phyloP scores from a whole-genome alignment of 2,113 vertebrate species.

The Mirounga angustirostris region DNA sequence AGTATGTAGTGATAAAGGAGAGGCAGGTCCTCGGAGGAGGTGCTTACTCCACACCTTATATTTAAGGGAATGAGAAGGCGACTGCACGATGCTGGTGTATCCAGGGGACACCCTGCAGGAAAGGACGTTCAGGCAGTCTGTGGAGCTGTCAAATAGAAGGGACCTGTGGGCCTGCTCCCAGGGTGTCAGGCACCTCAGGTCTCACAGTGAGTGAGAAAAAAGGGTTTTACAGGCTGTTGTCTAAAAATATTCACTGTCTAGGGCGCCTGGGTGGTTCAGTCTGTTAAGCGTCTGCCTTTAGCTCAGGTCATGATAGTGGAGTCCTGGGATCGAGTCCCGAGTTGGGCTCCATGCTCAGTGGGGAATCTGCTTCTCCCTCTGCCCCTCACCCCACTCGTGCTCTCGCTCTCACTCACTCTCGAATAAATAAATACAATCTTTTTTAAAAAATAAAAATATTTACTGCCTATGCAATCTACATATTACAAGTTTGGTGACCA shows the following conservation, averaged over 20 bases:
- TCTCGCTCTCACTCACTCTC: neutral
- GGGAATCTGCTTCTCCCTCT: no score
- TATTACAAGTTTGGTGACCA: neutral
- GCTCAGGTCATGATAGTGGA: no score
- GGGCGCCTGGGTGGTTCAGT: no score
- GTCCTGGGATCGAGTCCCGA: no score
- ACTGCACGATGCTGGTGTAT: accelerated
- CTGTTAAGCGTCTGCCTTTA: no score
- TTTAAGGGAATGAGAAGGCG: neutral
- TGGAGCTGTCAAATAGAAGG: neutral
- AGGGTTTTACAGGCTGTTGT: neutral
- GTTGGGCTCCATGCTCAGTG: no score
- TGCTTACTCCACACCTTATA: neutral
- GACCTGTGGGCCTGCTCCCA: neutral
- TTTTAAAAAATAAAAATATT: neutral
- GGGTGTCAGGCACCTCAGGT: neutral
- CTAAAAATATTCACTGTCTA: constrained; percentile 13
- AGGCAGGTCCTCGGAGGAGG: neutral
- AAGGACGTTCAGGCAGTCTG: neutral
- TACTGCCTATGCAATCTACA: neutral
- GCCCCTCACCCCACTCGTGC: no score
- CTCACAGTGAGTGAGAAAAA: neutral
- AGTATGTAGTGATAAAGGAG: neutral
- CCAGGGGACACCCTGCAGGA: neutral
- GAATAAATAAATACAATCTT: neutral